Base-by-base conservation (phyloP, 2,888 invertebrate species). In the Trissoscelio sp. region DNA sequence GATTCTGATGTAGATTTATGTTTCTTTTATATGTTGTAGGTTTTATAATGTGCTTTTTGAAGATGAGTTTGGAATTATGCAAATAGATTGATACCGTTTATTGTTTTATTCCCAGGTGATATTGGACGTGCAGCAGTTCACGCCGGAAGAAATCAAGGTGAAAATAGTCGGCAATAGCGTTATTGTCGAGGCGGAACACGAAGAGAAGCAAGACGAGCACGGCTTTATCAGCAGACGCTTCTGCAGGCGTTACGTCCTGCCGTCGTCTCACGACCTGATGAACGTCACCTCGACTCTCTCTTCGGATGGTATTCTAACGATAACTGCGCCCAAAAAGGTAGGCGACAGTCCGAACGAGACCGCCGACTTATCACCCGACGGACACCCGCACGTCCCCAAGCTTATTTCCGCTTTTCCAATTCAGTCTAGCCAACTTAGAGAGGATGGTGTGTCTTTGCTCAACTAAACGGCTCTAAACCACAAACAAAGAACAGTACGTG, bases 191-290 rank as follows among this genome's bases (percentile, higher is more conserved):
- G 93, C 92, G 62, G 92, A 92, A 84, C 93, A 93, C 88, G 92
- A 92, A 83, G 93, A 93, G 85, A 91, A 88, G 83, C 89, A 89
- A 78, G 93, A 93, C 85, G 92, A 92, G 81, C 92, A 92, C 88
- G 93, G 93, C 22, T 92, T 88, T 85, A 90, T 93, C 83, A 91
- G 92, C 81, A 87, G 93, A 73, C 92, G 92, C 85, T 93, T 93
- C 85, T 90, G 91, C 53, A 88, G 93, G 51, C 90, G 92, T 84
- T 93, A 92, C 87, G 88, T 92, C 78, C 84, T 93, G 73, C 93
- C 93, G 20, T 84, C 91, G 79, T 91, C 91, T 80, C 92, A 92
- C 83, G 91, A 92, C 74, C 88, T 92, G 16, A 88, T 88, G 48
- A 88, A 89, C 55, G 88, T 93, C 55, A 90, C 89, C 62, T 92